phyloP scores from a whole-genome alignment of 2,888 invertebrate species.

The Microplitis deprimator region DNA sequence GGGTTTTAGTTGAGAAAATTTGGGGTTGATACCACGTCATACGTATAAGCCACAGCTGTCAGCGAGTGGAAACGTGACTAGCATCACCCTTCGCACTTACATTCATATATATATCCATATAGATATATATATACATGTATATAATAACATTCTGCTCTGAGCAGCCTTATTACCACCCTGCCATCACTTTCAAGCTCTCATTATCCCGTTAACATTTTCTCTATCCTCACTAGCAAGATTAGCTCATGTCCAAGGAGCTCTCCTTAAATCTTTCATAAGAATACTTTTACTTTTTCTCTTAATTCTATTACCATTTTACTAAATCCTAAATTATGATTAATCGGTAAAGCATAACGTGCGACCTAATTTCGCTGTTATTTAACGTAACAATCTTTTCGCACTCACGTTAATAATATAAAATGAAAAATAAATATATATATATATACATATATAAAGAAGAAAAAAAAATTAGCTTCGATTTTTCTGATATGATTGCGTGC shows the following conservation, averaged over 20 bases:
- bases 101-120: slow-evolving; percentile 47
- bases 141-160: slow-evolving; percentile 38
- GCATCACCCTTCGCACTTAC: slow-evolving; percentile 58
- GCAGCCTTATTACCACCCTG: slow-evolving; percentile 69
- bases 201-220: slow-evolving; percentile 69
- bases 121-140: slow-evolving; percentile 47
- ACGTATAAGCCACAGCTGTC: slow-evolving; percentile 72
- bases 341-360: slow-evolving; percentile 48
- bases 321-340: slow-evolving; percentile 12
- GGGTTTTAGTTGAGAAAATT: slow-evolving; percentile 58
- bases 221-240: slow-evolving; percentile 28
- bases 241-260: background rate
- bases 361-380: slow-evolving; percentile 34
- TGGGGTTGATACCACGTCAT: slow-evolving; percentile 71
- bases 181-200: slow-evolving; percentile 61
- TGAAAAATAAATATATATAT: background rate
- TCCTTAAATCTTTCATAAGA: background rate
- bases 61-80: slow-evolving; percentile 71
- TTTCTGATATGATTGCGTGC: slow-evolving; percentile 59
- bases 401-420: background rate
- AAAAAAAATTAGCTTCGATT: slow-evolving; percentile 45
- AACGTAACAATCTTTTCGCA: slow-evolving; percentile 18
- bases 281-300: background rate
- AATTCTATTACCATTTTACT: background rate
- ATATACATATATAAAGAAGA: background rate